Evolutionary conservation across 2,888 invertebrate genomes (phyloP).

Genomic region (Idaea biselata): DNA sequence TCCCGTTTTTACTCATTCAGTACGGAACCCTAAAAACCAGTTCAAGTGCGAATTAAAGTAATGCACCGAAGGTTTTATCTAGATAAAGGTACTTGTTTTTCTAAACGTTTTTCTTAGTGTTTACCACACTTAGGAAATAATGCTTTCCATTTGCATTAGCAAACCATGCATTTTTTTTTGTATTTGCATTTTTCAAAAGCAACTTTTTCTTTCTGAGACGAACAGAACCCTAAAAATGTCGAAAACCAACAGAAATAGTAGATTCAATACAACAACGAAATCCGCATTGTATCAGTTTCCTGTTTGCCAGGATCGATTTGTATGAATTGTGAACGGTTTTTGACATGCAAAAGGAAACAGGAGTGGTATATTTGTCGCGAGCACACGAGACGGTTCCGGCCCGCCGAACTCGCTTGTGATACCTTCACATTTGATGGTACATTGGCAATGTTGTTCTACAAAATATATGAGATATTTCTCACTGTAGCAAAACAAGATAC

Average conservation of each 20-base stretch:
- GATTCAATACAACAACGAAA: constrained; percentile 48
- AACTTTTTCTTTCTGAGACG: too few relatives aligned
- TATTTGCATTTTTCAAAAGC: too few relatives aligned
- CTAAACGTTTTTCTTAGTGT: too few relatives aligned
- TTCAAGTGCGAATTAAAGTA: background rate
- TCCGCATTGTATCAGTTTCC: constrained; percentile 56
- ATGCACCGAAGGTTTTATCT: background rate
- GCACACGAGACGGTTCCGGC: constrained; percentile 39
- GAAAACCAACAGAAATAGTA: constrained; percentile 34
- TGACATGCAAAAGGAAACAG: constrained; percentile 70
- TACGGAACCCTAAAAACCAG: background rate
- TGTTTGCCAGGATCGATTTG: constrained; percentile 63
- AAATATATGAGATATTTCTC: too few relatives aligned
- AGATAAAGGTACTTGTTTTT: too few relatives aligned
- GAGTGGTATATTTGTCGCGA: constrained; percentile 58
- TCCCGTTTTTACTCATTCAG: too few relatives aligned
- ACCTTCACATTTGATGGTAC: constrained; percentile 24
- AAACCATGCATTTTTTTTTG: too few relatives aligned
- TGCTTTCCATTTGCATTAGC: too few relatives aligned
- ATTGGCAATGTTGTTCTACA: background rate
- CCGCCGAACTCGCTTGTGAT: constrained; percentile 23
- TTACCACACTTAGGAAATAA: too few relatives aligned
- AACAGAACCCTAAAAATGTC: background rate
- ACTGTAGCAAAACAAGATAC: background rate
- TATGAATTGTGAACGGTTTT: constrained; percentile 63